phyloP scores from a whole-genome alignment of 2,888 invertebrate genomes.

The Chalcis sispes region DNA sequence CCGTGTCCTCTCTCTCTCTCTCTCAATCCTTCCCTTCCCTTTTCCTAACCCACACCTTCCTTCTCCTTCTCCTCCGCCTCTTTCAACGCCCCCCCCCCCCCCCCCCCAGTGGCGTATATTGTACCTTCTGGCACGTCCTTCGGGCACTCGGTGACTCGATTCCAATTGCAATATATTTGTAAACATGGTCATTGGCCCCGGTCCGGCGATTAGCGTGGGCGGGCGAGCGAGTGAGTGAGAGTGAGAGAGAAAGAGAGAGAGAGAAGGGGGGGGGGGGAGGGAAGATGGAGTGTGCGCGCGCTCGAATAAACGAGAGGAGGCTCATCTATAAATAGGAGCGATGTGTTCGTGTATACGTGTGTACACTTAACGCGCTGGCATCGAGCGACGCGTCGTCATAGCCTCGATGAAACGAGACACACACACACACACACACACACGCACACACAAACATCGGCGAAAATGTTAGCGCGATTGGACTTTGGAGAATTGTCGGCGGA shows the following conservation, averaged over 20 bases:
- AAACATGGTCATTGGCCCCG: conserved; percentile 62
- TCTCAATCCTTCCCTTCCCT: neutral
- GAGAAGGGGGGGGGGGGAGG: conserved; percentile 18
- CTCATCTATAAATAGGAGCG: conserved; percentile 43
- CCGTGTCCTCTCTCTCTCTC: neutral
- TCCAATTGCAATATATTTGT: conserved; percentile 55
- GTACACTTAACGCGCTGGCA: conserved; percentile 8
- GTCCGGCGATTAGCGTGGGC: conserved; percentile 56
- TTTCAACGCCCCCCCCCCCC: neutral
- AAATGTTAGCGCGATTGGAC: too few species aligned
- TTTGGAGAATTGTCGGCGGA: too few species aligned
- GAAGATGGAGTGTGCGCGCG: conserved; percentile 11
- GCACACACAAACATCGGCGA: too few species aligned
- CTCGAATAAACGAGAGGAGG: neutral
- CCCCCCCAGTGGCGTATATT: neutral
- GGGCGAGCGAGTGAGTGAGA: neutral
- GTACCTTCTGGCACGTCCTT: conserved; percentile 23
- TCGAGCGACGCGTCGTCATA: too few species aligned
- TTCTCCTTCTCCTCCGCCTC: neutral
- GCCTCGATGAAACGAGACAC: too few species aligned
- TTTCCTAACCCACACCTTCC: neutral
- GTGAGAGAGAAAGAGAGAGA: conserved; percentile 1
- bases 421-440: too few species aligned
- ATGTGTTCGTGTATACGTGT: conserved; percentile 21
- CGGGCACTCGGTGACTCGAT: conserved; percentile 15